These are phyloP conservation scores for Melitaea athalia DNA, from an alignment of 2,888 invertebrate species.

Conservation along the genomic window DNA sequence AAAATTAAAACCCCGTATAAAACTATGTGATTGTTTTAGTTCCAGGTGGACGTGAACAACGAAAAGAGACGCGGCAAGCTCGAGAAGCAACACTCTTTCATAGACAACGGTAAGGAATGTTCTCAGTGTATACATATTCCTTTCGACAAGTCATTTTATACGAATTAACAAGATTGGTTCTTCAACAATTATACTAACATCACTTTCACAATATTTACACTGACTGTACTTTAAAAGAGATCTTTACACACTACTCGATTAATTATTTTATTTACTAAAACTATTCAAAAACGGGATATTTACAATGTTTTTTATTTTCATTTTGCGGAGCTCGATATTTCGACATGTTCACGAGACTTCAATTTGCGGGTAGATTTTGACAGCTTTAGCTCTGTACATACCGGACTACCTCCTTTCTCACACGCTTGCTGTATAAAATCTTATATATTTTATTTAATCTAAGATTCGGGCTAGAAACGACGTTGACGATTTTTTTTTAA, in stretches of 20 bases:
- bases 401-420: no score
- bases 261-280: slow-evolving; percentile 16
- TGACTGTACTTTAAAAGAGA: slow-evolving; percentile 38
- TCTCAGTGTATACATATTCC: slow-evolving; percentile 40
- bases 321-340: no score
- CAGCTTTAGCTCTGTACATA: no score
- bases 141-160: slow-evolving; percentile 57
- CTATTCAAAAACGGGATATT: no score
- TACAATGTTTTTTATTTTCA: no score
- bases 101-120: slow-evolving; percentile 61
- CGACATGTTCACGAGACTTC: no score
- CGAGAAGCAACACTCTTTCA: slow-evolving; percentile 76
- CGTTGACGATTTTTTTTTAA: no score
- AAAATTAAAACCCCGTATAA: no score
- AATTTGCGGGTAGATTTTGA: no score
- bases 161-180: slow-evolving; percentile 60
- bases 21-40: slow-evolving; percentile 21
- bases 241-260: slow-evolving; percentile 39
- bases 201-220: slow-evolving; percentile 39
- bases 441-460: no score
- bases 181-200: slow-evolving; percentile 46
- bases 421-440: no score
- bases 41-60: slow-evolving; percentile 55
- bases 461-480: no score
- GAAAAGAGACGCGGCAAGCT: slow-evolving; percentile 70